Conservation (phyloP, 2,113 vertebrate genomes). For the Lagopus muta region DNA sequence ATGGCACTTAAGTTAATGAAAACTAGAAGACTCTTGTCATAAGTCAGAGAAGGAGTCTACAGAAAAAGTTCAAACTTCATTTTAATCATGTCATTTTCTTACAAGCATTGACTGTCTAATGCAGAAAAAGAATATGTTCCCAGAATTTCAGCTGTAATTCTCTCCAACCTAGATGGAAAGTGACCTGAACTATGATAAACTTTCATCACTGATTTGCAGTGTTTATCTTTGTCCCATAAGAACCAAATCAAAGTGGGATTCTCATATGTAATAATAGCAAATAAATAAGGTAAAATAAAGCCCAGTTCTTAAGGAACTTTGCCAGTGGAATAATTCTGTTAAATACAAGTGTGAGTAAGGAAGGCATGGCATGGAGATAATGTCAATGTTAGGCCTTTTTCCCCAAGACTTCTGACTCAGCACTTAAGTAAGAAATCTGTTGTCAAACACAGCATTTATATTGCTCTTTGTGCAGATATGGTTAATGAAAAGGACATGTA, state of each 20-base stretch:
- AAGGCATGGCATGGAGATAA: neutral
- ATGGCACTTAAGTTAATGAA: slow-evolving; percentile 70
- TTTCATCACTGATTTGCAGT: neutral
- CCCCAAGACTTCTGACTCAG: neutral
- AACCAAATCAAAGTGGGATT: neutral
- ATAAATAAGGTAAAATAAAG: neutral
- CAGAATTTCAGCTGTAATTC: slow-evolving; percentile 61
- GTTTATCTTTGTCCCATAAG: neutral
- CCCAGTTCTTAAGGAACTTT: neutral
- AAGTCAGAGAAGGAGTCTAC: slow-evolving; percentile 62
- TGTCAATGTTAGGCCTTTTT: neutral
- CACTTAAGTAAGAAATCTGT: neutral
- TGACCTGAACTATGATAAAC: neutral
- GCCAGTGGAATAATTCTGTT: neutral
- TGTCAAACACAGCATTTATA: neutral
- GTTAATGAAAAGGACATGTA: neutral
- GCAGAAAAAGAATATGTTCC: slow-evolving; percentile 54
- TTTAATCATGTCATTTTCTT: slow-evolving; percentile 66
- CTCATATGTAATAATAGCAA: neutral
- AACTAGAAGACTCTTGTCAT: slow-evolving; percentile 48
- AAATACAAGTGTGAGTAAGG: rapidly evolving
- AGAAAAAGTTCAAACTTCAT: slow-evolving; percentile 63
- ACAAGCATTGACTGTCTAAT: slow-evolving; percentile 41
- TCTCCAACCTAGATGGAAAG: slow-evolving; percentile 6
- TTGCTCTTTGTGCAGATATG: neutral